Percentiles rank a stretch among this genome's conserved stretches.
These are phyloP conservation scores for Apogon hyalosoma DNA, from an alignment of 2,797 vertebrate species.

Conservation along the genomic window DNA sequence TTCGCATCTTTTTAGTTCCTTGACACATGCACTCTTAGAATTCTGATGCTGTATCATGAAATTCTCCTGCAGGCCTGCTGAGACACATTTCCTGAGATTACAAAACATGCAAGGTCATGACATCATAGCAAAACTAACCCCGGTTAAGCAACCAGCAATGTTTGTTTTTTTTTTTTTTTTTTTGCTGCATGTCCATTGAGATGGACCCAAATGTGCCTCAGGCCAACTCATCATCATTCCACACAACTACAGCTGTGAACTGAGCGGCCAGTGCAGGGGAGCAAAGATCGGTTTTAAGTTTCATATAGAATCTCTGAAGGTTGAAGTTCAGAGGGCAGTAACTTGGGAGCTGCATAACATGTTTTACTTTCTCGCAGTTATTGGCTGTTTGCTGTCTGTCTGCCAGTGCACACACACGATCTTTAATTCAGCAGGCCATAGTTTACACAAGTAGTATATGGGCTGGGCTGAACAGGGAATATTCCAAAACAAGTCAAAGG, in stretches of 20 bases:
- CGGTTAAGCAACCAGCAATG: constrained; percentile 5
- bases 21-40: neutral
- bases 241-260: constrained; percentile 26
- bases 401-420: constrained; percentile 4
- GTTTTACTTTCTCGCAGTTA: constrained; percentile 16
- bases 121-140: constrained; percentile 14
- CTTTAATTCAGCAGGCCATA: neutral
- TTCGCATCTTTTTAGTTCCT: neutral
- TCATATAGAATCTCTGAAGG: constrained; percentile 29
- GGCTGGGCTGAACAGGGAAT: constrained; percentile 16
- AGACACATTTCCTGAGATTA: neutral
- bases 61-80: neutral
- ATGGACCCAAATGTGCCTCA: neutral
- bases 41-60: neutral
- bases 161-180: neutral
- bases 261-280: neutral
- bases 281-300: constrained; percentile 33
- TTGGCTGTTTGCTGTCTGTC: neutral
- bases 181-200: constrained; percentile 12
- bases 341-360: constrained; percentile 47
- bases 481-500: constrained; percentile 51
- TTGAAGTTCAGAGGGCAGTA: constrained; percentile 53
- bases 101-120: constrained; percentile 5
- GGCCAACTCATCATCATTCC: constrained; percentile 21
- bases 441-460: constrained; percentile 7